phyloP scores from a whole-genome alignment of 2,113 vertebrate genomes.

The Nycticorax nycticorax region DNA sequence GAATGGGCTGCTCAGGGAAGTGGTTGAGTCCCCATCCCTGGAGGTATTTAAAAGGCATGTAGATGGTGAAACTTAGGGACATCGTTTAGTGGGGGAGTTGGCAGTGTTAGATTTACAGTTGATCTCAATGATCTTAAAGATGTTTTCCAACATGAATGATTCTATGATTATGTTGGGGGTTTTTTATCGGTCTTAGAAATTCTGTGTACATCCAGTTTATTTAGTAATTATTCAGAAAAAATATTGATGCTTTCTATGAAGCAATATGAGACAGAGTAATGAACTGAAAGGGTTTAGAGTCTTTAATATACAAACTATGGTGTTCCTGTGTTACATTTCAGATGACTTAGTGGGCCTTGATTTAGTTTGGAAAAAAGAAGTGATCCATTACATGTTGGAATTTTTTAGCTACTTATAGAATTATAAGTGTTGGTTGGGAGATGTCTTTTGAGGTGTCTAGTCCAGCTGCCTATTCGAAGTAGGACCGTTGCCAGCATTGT shows the following conservation, averaged over 20 bases:
- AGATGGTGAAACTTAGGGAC: background rate
- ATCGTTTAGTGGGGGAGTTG: background rate
- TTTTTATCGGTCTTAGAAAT: background rate
- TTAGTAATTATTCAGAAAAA: background rate
- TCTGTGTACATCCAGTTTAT: background rate
- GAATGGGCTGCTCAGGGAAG: background rate
- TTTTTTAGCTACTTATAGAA: background rate
- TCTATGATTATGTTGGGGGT: too few species aligned
- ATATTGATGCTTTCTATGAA: background rate
- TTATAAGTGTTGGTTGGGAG: background rate
- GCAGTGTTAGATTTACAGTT: background rate
- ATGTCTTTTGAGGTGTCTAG: background rate
- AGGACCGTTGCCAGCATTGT: background rate
- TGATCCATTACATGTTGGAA: background rate
- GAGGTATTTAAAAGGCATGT: background rate
- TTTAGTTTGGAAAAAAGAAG: background rate
- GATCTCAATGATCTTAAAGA: background rate
- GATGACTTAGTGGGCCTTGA: background rate
- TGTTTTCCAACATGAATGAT: background rate
- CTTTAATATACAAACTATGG: background rate
- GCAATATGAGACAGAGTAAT: fast-evolving
- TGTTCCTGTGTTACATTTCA: background rate
- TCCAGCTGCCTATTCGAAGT: background rate
- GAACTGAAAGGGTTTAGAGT: background rate
- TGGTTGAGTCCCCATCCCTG: background rate